Base-by-base conservation (phyloP, 2,888 invertebrate genomes). In the Dascillus cervinus region DNA sequence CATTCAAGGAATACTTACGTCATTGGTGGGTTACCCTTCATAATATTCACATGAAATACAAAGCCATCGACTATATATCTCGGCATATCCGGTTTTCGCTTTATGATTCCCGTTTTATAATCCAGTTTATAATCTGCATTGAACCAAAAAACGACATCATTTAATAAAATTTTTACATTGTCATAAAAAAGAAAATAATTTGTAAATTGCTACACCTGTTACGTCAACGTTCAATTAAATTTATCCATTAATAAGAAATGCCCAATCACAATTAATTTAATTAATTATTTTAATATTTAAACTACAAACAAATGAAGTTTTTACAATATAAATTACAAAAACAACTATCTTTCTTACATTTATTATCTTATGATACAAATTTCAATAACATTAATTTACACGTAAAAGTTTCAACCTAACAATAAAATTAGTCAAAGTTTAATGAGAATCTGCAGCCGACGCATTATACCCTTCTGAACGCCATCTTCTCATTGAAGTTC, bases 41-140 rank as follows among this genome's bases (percentile, higher is more conserved):
- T 58, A 32, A 61, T 61, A 49, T 63, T 63, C 14, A 62, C 62
- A 38, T 63, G 63, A 50, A 63, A 63, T 15, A 63, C 63, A 43
- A 61, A 63, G 39, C 63, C 63, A 47, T 63, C 62, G 12, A 63
- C 60, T 26, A 63, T 62, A 46, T 62, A 63, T 26, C 63, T 46
- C 8, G 63, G 62, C 58, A 60, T 62, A 43, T 60, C 56, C 11
- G 51, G 52, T 47, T 57, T 60, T 28, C 58, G 47, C 46, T 48
- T 54, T 31, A n/a, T n/a, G n/a, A n/a, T n/a, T n/a, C n/a, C n/a
- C n/a, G n/a, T n/a, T n/a, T n/a, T n/a, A n/a, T n/a, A n/a, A n/a
- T n/a, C n/a, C n/a, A n/a, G n/a, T n/a, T n/a, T 26, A 39, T 25
- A 39, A 25, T 17, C 17, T 17, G 17, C 8, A 17, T 17, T 17